phyloP scores from a whole-genome alignment of 2,797 vertebrate species.

The Scolopax rusticola region DNA sequence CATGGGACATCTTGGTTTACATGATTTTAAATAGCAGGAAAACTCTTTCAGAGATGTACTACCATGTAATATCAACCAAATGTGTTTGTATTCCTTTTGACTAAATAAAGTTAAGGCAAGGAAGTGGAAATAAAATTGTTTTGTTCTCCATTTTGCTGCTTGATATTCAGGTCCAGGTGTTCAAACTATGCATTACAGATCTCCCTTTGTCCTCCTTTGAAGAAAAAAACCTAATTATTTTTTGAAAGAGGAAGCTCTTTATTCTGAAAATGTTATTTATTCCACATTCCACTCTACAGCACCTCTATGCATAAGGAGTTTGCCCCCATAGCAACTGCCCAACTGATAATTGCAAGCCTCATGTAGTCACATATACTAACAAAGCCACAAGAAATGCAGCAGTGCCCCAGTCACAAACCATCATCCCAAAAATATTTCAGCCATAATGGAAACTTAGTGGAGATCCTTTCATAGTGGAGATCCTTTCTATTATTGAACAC shows the following conservation, averaged over 20 bases:
- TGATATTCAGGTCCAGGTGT: not conserved
- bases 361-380: not conserved
- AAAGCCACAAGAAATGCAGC: not conserved
- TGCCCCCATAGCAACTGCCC: not conserved
- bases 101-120: not conserved
- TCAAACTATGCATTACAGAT: not conserved
- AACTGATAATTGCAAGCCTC: accelerated
- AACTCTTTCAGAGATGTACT: not conserved
- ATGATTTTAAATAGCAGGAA: not conserved
- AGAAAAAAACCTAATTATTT: not conserved
- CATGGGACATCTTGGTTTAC: not conserved
- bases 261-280: not conserved
- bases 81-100: not conserved
- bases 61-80: not conserved
- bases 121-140: not conserved
- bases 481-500: not conserved
- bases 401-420: not conserved
- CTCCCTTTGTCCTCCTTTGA: not conserved
- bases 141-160: not conserved
- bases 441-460: not conserved
- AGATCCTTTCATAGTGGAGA: not conserved
- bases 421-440: not conserved
- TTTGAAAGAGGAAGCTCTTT: not conserved
- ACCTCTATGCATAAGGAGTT: not conserved
- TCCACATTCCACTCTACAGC: not conserved